phyloP scores from a whole-genome alignment of 2,797 vertebrate species.

The Crenichthys baileyi region DNA sequence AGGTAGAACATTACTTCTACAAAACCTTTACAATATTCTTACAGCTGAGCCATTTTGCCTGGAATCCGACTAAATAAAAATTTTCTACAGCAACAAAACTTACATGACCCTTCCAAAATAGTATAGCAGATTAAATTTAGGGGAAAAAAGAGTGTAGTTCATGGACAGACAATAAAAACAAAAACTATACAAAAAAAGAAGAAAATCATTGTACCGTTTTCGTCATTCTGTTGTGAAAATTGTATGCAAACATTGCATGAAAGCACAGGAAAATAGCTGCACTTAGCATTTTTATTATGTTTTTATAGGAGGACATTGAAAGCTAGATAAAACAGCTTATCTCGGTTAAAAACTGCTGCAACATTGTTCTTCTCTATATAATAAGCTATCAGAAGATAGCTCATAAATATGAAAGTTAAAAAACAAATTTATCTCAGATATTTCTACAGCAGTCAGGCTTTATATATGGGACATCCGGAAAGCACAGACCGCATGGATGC shows the following conservation, averaged over 20 bases:
- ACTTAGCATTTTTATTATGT: background rate
- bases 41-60: background rate
- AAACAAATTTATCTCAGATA: background rate
- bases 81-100: background rate
- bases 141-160: background rate
- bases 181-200: background rate
- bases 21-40: background rate
- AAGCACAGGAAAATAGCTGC: background rate
- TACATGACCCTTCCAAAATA: background rate
- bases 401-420: background rate
- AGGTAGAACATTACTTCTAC: background rate
- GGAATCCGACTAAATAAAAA: background rate
- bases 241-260: background rate
- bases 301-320: background rate
- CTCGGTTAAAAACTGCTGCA: background rate
- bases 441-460: background rate
- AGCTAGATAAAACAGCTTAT: background rate
- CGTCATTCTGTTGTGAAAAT: background rate
- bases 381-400: background rate
- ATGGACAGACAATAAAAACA: background rate
- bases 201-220: background rate
- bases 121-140: background rate
- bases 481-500: background rate
- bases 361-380: background rate
- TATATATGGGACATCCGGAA: background rate